These are phyloP conservation scores for Anticlea derivata DNA, from an alignment of 2,888 invertebrate species.

Conservation along the genomic window DNA sequence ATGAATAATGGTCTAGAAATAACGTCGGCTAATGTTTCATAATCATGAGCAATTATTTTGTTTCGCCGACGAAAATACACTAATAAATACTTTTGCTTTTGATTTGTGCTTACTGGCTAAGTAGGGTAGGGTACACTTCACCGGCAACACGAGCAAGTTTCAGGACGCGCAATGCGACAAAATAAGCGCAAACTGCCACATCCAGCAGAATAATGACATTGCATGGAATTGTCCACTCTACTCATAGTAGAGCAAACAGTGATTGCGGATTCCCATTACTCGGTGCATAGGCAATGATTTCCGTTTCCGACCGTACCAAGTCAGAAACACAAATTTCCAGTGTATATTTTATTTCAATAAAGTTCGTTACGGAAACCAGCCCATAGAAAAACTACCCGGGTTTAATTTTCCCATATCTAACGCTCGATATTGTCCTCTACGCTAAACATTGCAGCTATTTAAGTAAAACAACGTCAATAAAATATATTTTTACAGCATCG, in stretches of 20 bases:
- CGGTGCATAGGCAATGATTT: too few species aligned
- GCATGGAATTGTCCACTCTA: not conserved
- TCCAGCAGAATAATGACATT: not conserved
- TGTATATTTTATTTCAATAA: not conserved
- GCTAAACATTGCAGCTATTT: conserved; percentile 14
- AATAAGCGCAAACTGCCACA: conserved; percentile 10
- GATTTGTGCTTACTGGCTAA: not conserved
- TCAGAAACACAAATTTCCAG: not conserved
- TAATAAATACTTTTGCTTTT: conserved; percentile 14
- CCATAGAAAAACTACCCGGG: not conserved
- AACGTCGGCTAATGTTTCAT: conserved; percentile 9
- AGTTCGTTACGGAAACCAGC: not conserved
- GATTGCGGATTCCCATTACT: not conserved
- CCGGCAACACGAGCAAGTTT: conserved; percentile 2
- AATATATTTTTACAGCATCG: conserved; percentile 17
- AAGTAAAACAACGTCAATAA: conserved; percentile 15
- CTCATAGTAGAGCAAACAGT: not conserved
- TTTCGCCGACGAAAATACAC: conserved; percentile 6
- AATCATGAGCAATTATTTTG: conserved; percentile 6
- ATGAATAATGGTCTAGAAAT: conserved; percentile 13
- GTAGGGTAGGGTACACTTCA: not conserved
- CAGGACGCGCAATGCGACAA: conserved; percentile 15
- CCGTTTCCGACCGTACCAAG: too few species aligned
- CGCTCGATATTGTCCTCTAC: conserved; percentile 8
- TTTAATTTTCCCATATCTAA: conserved; percentile 10